Percentiles rank a stretch among this genome's conserved stretches.
phyloP scores from a whole-genome alignment of 2,113 vertebrate species.

The Xenopus tropicalis region DNA sequence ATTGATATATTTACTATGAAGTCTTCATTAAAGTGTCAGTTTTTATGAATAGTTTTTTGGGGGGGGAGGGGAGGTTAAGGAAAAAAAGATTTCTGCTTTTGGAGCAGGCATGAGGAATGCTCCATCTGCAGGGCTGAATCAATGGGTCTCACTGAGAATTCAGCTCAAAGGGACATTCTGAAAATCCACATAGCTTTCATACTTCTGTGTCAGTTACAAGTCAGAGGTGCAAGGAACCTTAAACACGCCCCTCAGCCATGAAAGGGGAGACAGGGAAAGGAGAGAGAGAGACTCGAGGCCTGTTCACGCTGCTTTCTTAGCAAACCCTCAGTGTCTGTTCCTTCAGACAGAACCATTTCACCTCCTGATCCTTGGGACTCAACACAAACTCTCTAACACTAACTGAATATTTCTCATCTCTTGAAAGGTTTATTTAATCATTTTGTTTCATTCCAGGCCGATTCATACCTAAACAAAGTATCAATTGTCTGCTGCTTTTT shows the following conservation, averaged over 20 bases:
- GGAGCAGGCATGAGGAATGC: constrained; percentile 23
- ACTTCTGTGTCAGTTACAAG: constrained; percentile 49
- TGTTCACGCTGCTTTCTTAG: constrained; percentile 13
- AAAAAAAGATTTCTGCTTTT: not conserved
- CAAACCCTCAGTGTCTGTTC: constrained; percentile 4
- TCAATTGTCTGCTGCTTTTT: constrained; percentile 28
- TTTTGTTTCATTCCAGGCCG: constrained; percentile 13
- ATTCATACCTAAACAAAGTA: constrained; percentile 31
- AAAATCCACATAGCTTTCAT: constrained; percentile 52
- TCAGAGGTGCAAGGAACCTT: constrained; percentile 45
- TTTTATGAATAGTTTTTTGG: not conserved
- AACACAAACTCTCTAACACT: constrained; percentile 55
- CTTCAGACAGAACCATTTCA: constrained; percentile 75
- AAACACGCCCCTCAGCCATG: constrained; percentile 39
- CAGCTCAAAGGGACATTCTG: constrained; percentile 45
- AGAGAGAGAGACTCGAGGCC: constrained; percentile 32
- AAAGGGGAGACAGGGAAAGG: constrained; percentile 36
- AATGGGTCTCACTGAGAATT: constrained; percentile 44
- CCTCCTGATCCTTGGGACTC: constrained; percentile 91
- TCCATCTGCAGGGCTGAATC: constrained; percentile 18
- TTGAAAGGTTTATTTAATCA: constrained; percentile 30
- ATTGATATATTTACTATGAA: constrained; percentile 6
- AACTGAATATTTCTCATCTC: constrained; percentile 23
- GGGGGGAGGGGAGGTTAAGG: too few species aligned
- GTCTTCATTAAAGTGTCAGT: not conserved